Conservation (phyloP, 2,797 vertebrate genomes). For the Sebastes trivittatus region DNA sequence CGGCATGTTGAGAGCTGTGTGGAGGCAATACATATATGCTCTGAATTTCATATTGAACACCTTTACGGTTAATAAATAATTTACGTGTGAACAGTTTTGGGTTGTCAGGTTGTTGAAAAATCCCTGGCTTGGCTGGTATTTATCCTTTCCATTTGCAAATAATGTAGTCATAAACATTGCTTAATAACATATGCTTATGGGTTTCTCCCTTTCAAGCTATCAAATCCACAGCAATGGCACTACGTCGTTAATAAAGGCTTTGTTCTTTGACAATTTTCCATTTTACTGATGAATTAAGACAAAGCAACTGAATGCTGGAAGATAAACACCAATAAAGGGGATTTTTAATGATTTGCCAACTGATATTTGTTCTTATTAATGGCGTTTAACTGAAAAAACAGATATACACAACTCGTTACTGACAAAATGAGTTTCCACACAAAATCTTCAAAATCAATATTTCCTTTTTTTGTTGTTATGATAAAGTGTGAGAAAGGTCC, state of each 20-base stretch:
- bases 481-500: slow-evolving; percentile 6
- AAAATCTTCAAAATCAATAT: background rate
- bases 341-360: background rate
- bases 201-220: background rate
- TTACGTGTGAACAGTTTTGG: background rate
- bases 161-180: background rate
- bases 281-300: background rate
- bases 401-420: background rate
- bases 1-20: too few species aligned
- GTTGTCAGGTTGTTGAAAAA: background rate
- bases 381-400: background rate
- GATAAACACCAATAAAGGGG: background rate
- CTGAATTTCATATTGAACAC: too few species aligned
- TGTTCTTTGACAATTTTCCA: background rate
- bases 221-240: background rate
- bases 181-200: background rate
- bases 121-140: background rate
- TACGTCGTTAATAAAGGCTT: background rate
- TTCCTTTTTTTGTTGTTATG: background rate
- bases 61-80: background rate
- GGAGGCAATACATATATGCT: too few species aligned
- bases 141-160: background rate
- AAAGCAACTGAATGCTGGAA: background rate
- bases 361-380: background rate
- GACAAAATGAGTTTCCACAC: background rate